Conservation (phyloP, 2,888 invertebrate genomes). For the Caenorhabditis drosophilae region DNA sequence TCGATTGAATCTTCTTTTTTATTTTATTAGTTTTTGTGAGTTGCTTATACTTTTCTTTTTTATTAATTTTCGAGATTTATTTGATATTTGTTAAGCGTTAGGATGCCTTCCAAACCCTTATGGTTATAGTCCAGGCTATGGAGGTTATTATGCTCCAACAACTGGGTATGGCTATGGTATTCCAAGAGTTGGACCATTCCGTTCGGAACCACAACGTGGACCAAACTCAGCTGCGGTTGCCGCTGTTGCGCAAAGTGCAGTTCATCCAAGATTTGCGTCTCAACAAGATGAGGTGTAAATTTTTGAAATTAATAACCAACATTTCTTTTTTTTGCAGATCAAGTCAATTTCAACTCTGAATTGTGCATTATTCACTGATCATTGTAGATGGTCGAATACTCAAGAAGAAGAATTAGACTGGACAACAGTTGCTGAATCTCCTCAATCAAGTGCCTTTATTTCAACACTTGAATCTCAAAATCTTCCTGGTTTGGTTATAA, state of each 20-base stretch:
- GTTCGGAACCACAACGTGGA: constrained; percentile 45
- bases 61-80: not conserved
- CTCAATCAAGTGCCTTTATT: constrained; percentile 38
- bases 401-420: constrained; percentile 59
- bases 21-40: constrained; percentile 24
- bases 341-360: constrained; percentile 37
- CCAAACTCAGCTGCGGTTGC: constrained; percentile 27
- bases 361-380: constrained; percentile 40
- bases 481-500: constrained; percentile 32
- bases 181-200: constrained; percentile 52
- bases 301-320: constrained; percentile 2
- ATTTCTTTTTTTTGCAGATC: constrained; percentile 9
- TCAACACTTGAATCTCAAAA: constrained; percentile 38
- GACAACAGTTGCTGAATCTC: constrained; percentile 33
- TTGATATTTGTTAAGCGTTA: constrained; percentile 12
- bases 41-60: not conserved
- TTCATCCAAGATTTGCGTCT: constrained; percentile 38
- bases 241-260: constrained; percentile 28
- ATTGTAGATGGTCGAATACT: constrained; percentile 57
- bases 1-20: constrained; percentile 17
- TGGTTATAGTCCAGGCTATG: constrained; percentile 43
- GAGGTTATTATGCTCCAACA: constrained; percentile 30
- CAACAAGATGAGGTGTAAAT: constrained; percentile 41
- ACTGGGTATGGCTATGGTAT: constrained; percentile 20
- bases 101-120: constrained; percentile 45